Evolutionary conservation across 2,797 vertebrate species (phyloP), one percentile per base, ranked within the genome.

Genomic region (Mormyrus proboscirostris): DNA sequence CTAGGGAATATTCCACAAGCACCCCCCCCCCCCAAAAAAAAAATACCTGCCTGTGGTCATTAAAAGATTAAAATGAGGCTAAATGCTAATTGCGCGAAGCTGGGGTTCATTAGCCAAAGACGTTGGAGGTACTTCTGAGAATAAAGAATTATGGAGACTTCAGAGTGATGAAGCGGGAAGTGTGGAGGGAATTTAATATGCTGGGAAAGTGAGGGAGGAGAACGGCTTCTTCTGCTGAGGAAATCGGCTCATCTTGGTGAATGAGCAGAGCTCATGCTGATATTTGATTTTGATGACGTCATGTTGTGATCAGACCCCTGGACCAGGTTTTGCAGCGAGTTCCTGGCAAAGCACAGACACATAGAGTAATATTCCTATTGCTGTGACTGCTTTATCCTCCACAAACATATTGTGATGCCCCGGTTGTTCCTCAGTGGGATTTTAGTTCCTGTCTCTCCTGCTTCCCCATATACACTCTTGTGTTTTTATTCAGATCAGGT

Each of bases 21-120:
- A 4, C 4, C 4, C 19, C 65, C 38, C 25, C 25, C 25, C 25
- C 25, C 53, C 6, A 44, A 22, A 8, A 87, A 59, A 87, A 44
- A 22, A 8, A 87, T 41, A 87, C 2, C 49, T 86, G 51, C 49
- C 22, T 10, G 25, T 55, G 51, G 25, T 86, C 85, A 86, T 86
- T 86, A 86, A 86, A 86, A 86, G 22, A 51, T 47, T 84, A 22
- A 84, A 84, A 49, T 84, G 82, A 84, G 82, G 49, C 82, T 51
- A 84, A 84, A 86, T 53, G 47, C 50, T 55, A 55, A 86, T 53
- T 53, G 29, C 19, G n/a, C 12, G 5, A 86, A 33, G 85, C 51
- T 86, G 50, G 22, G 51, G 25, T 38, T 53, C 82, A 29, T 84
- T 84, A 84, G n/a, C 22, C 8, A 12, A 25, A 86, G 85, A 86